phyloP scores from a whole-genome alignment of 2,113 vertebrate genomes.

The Aptenodytes patagonicus region DNA sequence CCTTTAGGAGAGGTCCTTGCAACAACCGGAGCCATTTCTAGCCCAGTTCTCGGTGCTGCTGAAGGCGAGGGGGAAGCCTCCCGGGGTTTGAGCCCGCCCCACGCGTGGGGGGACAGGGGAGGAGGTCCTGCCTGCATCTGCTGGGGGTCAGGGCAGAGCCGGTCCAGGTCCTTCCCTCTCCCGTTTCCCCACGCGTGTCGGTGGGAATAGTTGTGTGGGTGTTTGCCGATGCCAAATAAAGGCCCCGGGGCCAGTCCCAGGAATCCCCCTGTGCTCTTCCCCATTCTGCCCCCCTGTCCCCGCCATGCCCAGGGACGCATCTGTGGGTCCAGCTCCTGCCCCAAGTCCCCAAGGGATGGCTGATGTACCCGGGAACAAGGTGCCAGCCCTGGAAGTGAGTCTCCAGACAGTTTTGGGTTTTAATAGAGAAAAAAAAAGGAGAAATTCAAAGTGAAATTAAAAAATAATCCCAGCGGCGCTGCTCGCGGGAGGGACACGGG shows the following conservation, averaged over 20 bases:
- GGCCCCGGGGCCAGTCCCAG: no score
- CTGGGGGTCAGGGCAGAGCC: accelerated
- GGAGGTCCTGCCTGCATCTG: not conserved
- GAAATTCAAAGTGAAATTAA: not conserved
- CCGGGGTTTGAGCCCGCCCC: not conserved
- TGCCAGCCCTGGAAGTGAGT: accelerated
- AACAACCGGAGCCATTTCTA: accelerated
- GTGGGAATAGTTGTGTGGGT: not conserved
- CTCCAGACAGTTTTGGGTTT: not conserved
- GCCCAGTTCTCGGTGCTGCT: accelerated
- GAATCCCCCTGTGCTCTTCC: no score
- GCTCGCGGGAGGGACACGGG: accelerated
- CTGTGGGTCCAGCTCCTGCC: not conserved
- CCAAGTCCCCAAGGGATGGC: accelerated
- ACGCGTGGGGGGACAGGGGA: accelerated
- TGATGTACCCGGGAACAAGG: accelerated
- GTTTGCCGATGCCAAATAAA: not conserved
- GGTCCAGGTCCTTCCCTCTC: accelerated
- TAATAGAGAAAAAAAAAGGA: not conserved
- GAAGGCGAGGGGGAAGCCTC: accelerated
- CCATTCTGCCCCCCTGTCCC: accelerated
- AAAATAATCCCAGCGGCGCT: accelerated
- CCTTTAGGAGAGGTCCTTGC: not conserved
- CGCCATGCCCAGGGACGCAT: accelerated
- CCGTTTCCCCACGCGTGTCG: accelerated